These are phyloP conservation scores for Hetaerina titia DNA, from an alignment of 2,888 invertebrate species.

Conservation along the genomic window DNA sequence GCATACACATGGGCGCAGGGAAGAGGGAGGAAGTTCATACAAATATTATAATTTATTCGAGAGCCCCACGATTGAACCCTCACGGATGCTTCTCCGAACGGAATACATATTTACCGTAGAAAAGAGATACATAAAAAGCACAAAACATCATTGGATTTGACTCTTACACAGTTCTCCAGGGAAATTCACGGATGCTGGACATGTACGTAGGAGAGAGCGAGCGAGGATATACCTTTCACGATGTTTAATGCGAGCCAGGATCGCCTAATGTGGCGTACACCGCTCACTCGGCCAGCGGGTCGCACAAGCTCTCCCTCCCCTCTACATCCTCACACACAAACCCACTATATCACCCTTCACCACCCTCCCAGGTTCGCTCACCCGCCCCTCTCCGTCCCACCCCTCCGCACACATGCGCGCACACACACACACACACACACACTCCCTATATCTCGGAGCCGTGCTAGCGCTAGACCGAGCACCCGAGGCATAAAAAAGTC, in stretches of 20 bases:
- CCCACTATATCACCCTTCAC: background rate
- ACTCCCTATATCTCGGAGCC: background rate
- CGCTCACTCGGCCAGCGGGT: background rate
- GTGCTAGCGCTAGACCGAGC: background rate
- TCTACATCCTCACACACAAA: background rate
- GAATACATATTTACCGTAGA: background rate
- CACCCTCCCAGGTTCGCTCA: background rate
- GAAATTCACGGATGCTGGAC: constrained; percentile 20
- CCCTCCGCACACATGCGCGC: background rate
- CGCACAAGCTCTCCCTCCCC: background rate
- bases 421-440: background rate
- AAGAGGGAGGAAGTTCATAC: background rate
- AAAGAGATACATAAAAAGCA: background rate
- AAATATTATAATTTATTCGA: constrained; percentile 11
- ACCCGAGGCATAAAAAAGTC: background rate
- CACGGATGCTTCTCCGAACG: background rate
- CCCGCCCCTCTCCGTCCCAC: background rate
- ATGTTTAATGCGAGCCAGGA: background rate
- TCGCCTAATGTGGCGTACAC: background rate
- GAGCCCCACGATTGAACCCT: background rate
- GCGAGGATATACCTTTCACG: background rate
- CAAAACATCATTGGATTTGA: background rate
- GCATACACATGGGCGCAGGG: background rate
- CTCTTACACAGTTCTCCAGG: background rate
- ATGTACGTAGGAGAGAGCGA: background rate